Percentiles rank a stretch among this genome's conserved stretches.
phyloP scores from a whole-genome alignment of 2,888 invertebrate genomes.

The Epinotia demarniana region DNA sequence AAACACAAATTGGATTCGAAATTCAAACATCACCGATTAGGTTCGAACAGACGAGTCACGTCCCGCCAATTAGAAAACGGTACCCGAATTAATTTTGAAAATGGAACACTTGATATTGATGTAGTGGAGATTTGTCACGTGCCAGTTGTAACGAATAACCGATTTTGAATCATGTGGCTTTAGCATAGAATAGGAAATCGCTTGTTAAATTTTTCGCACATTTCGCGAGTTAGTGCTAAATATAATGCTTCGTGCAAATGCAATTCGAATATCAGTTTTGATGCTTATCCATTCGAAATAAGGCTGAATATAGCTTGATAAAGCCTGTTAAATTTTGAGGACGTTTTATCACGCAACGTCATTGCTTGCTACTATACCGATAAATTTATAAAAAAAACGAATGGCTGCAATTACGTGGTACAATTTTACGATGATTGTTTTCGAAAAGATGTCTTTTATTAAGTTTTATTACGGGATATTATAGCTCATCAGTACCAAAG shows the following conservation, averaged over 20 bases:
- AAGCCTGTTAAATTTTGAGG: constrained; percentile 57
- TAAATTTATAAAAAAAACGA: neutral
- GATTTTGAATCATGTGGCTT: constrained; percentile 38
- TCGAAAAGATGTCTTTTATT: constrained; percentile 16
- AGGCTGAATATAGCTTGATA: constrained; percentile 48
- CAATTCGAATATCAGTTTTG: constrained; percentile 54
- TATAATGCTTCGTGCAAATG: constrained; percentile 58
- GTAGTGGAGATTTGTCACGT: constrained; percentile 78
- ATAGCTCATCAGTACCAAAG: constrained; percentile 47
- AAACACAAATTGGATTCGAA: constrained; percentile 74
- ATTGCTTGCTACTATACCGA: constrained; percentile 21
- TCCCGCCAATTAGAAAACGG: constrained; percentile 82
- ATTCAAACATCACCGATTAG: constrained; percentile 77
- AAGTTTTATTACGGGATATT: constrained; percentile 29
- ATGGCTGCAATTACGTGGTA: neutral
- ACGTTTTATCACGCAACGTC: constrained; percentile 41
- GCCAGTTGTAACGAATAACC: constrained; percentile 47
- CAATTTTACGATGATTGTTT: constrained; percentile 8
- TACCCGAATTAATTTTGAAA: constrained; percentile 80
- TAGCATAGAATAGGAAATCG: constrained; percentile 45
- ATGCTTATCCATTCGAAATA: constrained; percentile 49
- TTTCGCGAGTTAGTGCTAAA: constrained; percentile 57
- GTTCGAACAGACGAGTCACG: constrained; percentile 74
- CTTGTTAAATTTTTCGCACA: constrained; percentile 44
- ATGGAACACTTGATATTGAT: constrained; percentile 82